Conservation (phyloP, 2,888 invertebrate genomes). For the Eilema caniola region DNA sequence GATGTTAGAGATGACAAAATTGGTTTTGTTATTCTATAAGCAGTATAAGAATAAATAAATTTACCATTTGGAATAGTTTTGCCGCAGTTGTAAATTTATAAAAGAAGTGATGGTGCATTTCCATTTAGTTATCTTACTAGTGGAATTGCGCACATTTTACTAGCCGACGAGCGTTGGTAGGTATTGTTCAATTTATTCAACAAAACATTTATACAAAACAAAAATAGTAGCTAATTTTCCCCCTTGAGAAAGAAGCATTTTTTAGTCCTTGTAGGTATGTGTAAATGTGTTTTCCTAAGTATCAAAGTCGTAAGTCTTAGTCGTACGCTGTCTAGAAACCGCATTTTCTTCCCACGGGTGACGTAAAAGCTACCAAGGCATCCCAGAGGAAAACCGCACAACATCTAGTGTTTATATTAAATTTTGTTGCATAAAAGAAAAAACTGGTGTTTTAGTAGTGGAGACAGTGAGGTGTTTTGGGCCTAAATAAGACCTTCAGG, state of each 20-base stretch:
- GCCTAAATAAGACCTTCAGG: too few species aligned
- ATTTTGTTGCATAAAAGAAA: not conserved
- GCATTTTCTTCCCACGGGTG: constrained; percentile 7
- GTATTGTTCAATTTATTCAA: too few species aligned
- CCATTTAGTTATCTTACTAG: too few species aligned
- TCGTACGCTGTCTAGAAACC: not conserved
- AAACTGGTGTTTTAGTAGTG: not conserved
- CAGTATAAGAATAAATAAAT: not conserved
- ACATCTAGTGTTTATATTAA: not conserved
- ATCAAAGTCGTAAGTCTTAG: not conserved
- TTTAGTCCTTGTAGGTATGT: not conserved
- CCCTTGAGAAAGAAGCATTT: not conserved
- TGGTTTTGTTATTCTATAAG: constrained; percentile 26
- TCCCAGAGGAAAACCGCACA: constrained; percentile 1
- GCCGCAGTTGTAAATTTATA: too few species aligned
- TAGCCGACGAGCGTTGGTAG: too few species aligned
- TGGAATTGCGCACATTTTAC: too few species aligned
- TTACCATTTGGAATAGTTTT: not conserved
- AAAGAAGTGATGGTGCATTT: too few species aligned
- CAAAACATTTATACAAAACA: not conserved
- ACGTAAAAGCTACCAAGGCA: constrained; percentile 12
- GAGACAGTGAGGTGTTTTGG: not conserved
- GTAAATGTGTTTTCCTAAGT: not conserved
- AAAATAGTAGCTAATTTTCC: not conserved
- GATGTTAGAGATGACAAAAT: too few species aligned